Evolutionary conservation across 1,140 invertebrate species (phyloP).

Genomic region (Papilio dardanus): DNA sequence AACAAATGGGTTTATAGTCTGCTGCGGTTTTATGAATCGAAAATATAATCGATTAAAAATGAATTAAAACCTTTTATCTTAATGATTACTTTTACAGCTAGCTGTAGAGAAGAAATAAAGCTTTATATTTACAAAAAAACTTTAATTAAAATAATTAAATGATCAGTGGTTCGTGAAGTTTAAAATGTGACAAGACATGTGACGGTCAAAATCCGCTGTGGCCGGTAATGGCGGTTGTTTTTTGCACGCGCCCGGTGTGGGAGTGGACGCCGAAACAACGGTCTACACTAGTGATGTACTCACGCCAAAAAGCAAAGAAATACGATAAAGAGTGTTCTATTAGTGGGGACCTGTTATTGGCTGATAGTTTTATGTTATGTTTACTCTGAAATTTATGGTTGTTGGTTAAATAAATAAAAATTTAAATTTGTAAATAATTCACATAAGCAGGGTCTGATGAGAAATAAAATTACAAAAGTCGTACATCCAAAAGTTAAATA

Average conservation of each 20-base stretch:
- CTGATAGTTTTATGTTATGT: too few relatives aligned
- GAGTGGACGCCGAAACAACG: conserved; percentile 38
- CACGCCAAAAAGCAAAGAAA: neutral
- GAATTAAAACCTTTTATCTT: neutral
- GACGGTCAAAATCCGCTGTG: conserved; percentile 12
- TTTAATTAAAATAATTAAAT: neutral
- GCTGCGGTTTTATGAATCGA: neutral
- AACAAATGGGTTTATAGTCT: conserved; percentile 3
- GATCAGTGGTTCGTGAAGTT: conserved; percentile 7
- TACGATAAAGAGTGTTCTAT: neutral
- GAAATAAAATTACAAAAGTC: too few relatives aligned
- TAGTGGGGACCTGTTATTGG: too few relatives aligned
- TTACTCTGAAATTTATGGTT: too few relatives aligned
- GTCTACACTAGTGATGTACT: conserved; percentile 13
- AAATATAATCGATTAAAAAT: neutral
- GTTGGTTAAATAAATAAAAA: neutral
- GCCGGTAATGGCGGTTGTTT: conserved; percentile 6
- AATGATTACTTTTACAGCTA: neutral
- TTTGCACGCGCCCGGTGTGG: conserved; percentile 2
- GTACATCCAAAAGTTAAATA: too few relatives aligned
- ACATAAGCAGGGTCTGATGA: too few relatives aligned
- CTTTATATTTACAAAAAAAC: neutral
- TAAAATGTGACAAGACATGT: conserved; percentile 14
- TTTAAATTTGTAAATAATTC: neutral
- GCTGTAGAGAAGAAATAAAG: neutral